A percentile compares a stretch with the other conserved stretches of the same genome.
Evolutionary conservation across 2,888 invertebrate genomes (phyloP).

Genomic region (Phaedon cochleariae): DNA sequence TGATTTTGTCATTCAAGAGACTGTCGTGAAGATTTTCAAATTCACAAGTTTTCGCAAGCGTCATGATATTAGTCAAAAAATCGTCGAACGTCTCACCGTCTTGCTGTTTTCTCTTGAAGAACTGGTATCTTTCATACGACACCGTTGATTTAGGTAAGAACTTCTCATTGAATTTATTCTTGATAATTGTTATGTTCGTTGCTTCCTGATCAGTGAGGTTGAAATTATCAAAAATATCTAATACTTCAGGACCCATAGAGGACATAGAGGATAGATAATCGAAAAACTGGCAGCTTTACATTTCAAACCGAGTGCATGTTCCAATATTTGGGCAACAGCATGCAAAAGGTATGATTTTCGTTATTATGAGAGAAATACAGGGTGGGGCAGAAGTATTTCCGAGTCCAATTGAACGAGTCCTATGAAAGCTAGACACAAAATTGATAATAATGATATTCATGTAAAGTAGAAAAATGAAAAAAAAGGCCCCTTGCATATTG

Average conservation of each 20-base stretch:
- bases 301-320: no score
- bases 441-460: no score
- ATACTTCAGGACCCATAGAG: constrained; percentile 31
- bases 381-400: no score
- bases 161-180: constrained; percentile 37
- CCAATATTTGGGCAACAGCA: no score
- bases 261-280: no score
- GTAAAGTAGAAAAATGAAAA: no score
- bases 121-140: constrained; percentile 35
- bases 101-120: background rate
- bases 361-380: no score
- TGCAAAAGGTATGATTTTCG: no score
- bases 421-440: no score
- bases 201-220: constrained; percentile 26
- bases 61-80: background rate
- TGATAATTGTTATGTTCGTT: constrained; percentile 28
- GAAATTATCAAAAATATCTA: constrained; percentile 32
- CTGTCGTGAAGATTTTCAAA: background rate
- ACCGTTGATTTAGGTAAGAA: constrained; percentile 41
- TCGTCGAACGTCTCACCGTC: constrained; percentile 7
- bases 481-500: no score
- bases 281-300: no score
- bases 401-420: no score
- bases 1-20: background rate
- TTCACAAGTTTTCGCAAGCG: constrained; percentile 6